Percentiles rank a stretch among this genome's conserved stretches.
These are phyloP conservation scores for Sebastes cheni DNA, from an alignment of 2,797 vertebrate species.

Conservation along the genomic window DNA sequence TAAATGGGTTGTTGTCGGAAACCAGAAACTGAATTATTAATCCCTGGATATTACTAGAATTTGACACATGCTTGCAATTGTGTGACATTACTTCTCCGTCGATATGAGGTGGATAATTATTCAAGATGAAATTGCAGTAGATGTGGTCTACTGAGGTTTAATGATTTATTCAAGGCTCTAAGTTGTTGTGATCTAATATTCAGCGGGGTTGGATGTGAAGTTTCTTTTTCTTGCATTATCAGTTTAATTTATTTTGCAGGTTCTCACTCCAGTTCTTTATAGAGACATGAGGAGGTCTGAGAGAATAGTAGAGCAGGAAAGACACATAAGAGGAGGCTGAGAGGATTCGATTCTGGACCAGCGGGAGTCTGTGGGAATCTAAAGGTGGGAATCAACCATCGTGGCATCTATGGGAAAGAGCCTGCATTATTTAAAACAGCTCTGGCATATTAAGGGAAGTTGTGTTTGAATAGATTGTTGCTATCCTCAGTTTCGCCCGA, in stretches of 20 bases:
- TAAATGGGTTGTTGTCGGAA: slow-evolving; percentile 49
- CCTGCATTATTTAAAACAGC: slow-evolving; percentile 68
- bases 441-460: slow-evolving; percentile 12
- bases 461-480: slow-evolving; percentile 48
- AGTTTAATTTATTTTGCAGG: slow-evolving; percentile 72
- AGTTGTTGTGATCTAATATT: slow-evolving; percentile 78
- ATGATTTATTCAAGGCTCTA: slow-evolving; percentile 71
- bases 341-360: slow-evolving; percentile 57
- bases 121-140: slow-evolving; percentile 62
- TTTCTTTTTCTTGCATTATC: slow-evolving; percentile 71
- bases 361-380: slow-evolving; percentile 55
- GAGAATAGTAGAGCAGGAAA: slow-evolving; percentile 61
- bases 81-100: slow-evolving; percentile 54
- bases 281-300: slow-evolving; percentile 52
- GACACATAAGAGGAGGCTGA: slow-evolving; percentile 41
- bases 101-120: slow-evolving; percentile 61
- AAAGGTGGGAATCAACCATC: slow-evolving; percentile 60
- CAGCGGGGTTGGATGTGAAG: slow-evolving; percentile 59
- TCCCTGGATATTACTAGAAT: slow-evolving; percentile 57
- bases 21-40: slow-evolving; percentile 59
- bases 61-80: slow-evolving; percentile 60
- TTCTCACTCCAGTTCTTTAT: slow-evolving; percentile 56
- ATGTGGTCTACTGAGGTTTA: slow-evolving; percentile 60
- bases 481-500: slow-evolving; percentile 30
- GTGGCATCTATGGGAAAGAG: slow-evolving; percentile 46